Evolutionary conservation across 2,888 invertebrate genomes (phyloP), one percentile per base, ranked within the genome.

Genomic region (Adineta ricciae): DNA sequence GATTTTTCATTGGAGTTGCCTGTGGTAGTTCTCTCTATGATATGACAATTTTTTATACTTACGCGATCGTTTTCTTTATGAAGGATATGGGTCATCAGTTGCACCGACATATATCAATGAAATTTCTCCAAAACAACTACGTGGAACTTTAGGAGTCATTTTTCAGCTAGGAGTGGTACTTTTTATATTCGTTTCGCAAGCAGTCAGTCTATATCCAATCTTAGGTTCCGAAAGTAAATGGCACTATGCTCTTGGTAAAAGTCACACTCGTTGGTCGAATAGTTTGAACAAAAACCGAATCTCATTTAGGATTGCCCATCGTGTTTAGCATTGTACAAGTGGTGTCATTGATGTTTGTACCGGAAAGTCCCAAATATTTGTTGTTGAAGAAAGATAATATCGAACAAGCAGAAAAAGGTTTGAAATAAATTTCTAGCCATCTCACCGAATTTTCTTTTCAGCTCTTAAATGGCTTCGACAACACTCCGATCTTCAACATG

Each of bases 81-180:
- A 9, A 64, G 64, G 64, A 91, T 93, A 97, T 90, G 96, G 96
- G 92, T 97, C 97, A 90, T 96, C 96, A 89, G 92, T 97, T 92
- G 96, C 96, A 93, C 97, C 97, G 92, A 95, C 97, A 95, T 97
- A 97, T 93, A 95, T 97, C 93, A 96, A 96, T 90, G 97, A 97
- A 93, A 96, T 97, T 91, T 96, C 97, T 88, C 96, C 97, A 88
- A 92, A 96, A 89, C 95, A 95, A 92, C 93, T 97, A 88, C 94
- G 97, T 89, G 97, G 97, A 88, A 96, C 90, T 7, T 88, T 91
- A 11, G 91, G 91, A 89, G 96, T 96, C 88, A 94, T 97, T 89
- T 97, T 97, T 92, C 97, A 97, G 93, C 93, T 97, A 91, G 97
- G 96, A 88, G 96, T 96, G 89, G 96, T 96, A 87, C 94, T 95